Percentiles rank a stretch among this genome's conserved stretches.
phyloP scores from a whole-genome alignment of 2,888 invertebrate genomes.

The Drosophila trichaetosa region DNA sequence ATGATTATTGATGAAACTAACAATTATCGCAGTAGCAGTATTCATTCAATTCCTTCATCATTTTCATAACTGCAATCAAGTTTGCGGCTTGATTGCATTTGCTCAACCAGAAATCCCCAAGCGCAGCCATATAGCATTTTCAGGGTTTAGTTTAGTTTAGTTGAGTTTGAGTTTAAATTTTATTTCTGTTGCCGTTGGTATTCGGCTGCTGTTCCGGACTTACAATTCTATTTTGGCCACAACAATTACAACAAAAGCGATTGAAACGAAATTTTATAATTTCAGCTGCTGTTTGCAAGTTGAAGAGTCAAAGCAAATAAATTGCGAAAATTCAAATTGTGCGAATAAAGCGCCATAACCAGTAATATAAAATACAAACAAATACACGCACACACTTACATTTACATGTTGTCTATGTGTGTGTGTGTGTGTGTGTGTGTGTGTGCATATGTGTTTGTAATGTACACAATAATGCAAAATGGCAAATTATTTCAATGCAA shows the following conservation, averaged over 20 bases:
- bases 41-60: not conserved
- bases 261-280: constrained; percentile 46
- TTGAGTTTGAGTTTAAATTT: not conserved
- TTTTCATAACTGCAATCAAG: constrained; percentile 8
- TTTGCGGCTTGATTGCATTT: constrained; percentile 11
- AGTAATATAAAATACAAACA: constrained; percentile 29
- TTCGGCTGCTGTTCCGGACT: constrained; percentile 8
- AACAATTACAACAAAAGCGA: constrained; percentile 26
- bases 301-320: constrained; percentile 71
- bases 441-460: constrained; percentile 3
- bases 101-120: constrained; percentile 5
- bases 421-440: not conserved
- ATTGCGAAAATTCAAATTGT: constrained; percentile 67
- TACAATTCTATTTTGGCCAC: constrained; percentile 2
- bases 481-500: constrained; percentile 68
- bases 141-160: constrained; percentile 1
- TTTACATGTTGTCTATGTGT: constrained; percentile 6
- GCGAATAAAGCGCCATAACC: constrained; percentile 23
- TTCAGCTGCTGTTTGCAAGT: constrained; percentile 45
- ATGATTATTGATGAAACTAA: not conserved
- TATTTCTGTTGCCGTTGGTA: constrained; percentile 3
- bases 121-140: constrained; percentile 3
- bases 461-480: constrained; percentile 57
- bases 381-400: constrained; percentile 1
- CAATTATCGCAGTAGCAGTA: not conserved